Conservation (phyloP, 2,113 vertebrate genomes). For the Neolamprologus devosi region DNA sequence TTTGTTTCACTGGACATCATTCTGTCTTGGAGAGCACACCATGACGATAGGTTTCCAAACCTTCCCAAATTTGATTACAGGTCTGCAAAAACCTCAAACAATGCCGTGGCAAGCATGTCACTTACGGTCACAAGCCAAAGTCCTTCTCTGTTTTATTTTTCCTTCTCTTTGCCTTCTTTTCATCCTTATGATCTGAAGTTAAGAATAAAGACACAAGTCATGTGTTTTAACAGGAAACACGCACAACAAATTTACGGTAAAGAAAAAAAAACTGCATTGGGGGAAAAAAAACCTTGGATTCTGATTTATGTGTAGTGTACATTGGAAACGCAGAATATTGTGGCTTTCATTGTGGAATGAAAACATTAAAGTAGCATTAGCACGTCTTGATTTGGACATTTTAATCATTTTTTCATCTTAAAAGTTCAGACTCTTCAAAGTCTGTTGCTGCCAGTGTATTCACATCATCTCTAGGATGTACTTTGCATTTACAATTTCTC, state of each 20-base stretch:
- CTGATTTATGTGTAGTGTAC: background rate
- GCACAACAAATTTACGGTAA: conserved; percentile 21
- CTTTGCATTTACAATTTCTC: conserved; percentile 54
- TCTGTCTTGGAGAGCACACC: conserved; percentile 53
- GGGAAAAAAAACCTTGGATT: background rate
- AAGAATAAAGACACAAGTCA: conserved; percentile 39
- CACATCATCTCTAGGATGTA: conserved; percentile 35
- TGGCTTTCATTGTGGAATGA: background rate
- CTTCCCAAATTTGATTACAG: conserved; percentile 69
- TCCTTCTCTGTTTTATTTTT: conserved; percentile 10
- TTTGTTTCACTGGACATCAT: conserved; percentile 55
- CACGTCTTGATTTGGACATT: background rate
- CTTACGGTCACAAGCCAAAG: conserved; percentile 46
- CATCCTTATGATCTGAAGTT: conserved; percentile 48
- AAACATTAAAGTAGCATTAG: background rate
- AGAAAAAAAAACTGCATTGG: background rate
- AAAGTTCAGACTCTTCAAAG: background rate
- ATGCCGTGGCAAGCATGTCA: conserved; percentile 55
- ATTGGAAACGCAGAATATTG: background rate
- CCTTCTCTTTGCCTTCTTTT: conserved; percentile 30
- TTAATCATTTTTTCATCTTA: background rate
- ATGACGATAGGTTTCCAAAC: conserved; percentile 58
- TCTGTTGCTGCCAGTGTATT: background rate
- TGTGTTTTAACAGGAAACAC: conserved; percentile 41
- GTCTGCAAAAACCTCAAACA: conserved; percentile 71